These are phyloP conservation scores for Cantharis flavilabris DNA, from an alignment of 2,888 invertebrate species.

Conservation along the genomic window DNA sequence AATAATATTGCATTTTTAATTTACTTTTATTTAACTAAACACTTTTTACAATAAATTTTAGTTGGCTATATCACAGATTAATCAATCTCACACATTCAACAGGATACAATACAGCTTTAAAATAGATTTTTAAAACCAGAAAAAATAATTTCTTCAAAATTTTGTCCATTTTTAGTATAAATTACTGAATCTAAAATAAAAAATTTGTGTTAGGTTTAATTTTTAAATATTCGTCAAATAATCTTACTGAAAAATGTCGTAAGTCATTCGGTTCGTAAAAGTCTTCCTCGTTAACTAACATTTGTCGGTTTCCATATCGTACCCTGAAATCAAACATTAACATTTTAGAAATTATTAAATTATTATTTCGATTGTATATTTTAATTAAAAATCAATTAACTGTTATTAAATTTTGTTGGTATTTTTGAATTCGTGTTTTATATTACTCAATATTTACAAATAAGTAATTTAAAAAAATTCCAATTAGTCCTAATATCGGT, in stretches of 20 bases:
- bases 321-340: neutral
- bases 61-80: neutral
- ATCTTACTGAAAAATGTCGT: conserved; percentile 56
- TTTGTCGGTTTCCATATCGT: conserved; percentile 47
- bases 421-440: too few relatives aligned
- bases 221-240: neutral
- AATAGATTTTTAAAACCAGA: neutral
- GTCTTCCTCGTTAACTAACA: conserved; percentile 56
- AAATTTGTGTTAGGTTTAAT: neutral
- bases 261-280: conserved; percentile 53
- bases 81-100: neutral
- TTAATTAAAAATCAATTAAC: too few relatives aligned
- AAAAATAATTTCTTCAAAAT: neutral
- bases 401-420: too few relatives aligned
- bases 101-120: neutral
- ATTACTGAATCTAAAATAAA: neutral
- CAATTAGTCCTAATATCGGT: neutral
- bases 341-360: neutral
- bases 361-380: too few relatives aligned
- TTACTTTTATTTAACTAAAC: neutral
- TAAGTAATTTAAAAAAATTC: neutral
- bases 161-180: neutral
- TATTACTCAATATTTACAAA: neutral
- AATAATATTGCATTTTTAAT: neutral
- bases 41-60: neutral